Base-by-base conservation (phyloP, 2,888 invertebrate genomes). In the Parthenolecanium corni region DNA sequence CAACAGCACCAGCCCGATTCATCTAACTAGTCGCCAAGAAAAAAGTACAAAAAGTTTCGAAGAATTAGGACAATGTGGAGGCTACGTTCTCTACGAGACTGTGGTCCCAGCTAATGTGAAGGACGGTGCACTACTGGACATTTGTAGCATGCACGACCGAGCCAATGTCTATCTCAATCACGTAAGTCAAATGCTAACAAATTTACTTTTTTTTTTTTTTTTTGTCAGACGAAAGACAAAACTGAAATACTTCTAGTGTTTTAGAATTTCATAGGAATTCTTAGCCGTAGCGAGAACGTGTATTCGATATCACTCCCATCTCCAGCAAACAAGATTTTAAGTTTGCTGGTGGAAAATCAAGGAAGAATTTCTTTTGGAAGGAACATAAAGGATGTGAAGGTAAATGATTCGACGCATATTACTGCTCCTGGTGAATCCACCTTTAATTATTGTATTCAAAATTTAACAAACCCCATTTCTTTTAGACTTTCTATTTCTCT, bases 361-460 rank as follows among this genome's bases (percentile, higher is more conserved):
- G 93, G 92, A 11, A 79, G 90, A 57, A 80, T 87, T 47, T 89
- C 89, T 72, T 88, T 75, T 69, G 81, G 82, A 47, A 66, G 68
- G 61, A 68, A 74, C 2, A 70, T 81, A 16, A 70, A 70, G 52
- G 76, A 76, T 64, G 72, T 70, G 57, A 76, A 76, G 71, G 76
- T 75, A 68, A 61, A 21, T 14, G 1, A 49, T n/a, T n/a, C n/a
- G n/a, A n/a, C n/a, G n/a, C n/a, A n/a, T n/a, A n/a, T n/a, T n/a
- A n/a, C n/a, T n/a, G n/a, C n/a, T n/a, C n/a, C n/a, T n/a, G n/a
- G n/a, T n/a, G n/a, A n/a, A n/a, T n/a, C n/a, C n/a, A n/a, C n/a
- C n/a, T n/a, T n/a, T n/a, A n/a, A n/a, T n/a, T n/a, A n/a, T n/a
- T n/a, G n/a, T n/a, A n/a, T n/a, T n/a, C n/a, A n/a, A n/a, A n/a